These are phyloP conservation scores for Caenorhabditis parvicauda DNA, from an alignment of 2,888 invertebrate genomes.

Conservation along the genomic window DNA sequence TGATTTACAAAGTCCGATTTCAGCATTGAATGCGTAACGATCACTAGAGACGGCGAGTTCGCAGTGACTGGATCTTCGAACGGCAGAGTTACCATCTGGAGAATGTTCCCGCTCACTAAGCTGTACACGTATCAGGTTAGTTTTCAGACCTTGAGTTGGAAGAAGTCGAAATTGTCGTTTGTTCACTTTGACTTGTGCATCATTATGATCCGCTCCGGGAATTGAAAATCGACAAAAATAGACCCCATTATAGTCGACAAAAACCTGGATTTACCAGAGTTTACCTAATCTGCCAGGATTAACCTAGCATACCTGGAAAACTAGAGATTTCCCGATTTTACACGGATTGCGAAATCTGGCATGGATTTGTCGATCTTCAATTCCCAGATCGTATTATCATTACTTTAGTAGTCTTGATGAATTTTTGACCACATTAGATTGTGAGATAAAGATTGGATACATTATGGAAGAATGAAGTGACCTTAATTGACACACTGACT, in stretches of 20 bases:
- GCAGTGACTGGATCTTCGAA: constrained; percentile 94
- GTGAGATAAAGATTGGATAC: no score
- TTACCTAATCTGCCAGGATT: background rate
- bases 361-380: no score
- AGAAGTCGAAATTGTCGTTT: background rate
- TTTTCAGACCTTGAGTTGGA: background rate
- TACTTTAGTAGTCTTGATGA: no score
- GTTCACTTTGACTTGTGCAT: no score
- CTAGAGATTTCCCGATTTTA: background rate
- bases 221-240: background rate
- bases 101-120: constrained; percentile 91
- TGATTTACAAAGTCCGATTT: background rate
- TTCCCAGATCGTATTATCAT: no score
- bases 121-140: constrained; percentile 96
- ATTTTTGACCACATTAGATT: no score
- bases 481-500: no score
- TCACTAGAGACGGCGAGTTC: constrained; percentile 80
- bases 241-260: background rate
- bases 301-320: background rate
- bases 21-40: constrained; percentile 34
- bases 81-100: constrained; percentile 96
- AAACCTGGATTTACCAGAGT: background rate
- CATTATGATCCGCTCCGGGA: no score
- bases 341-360: no score
- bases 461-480: no score